Evolutionary conservation across 2,797 vertebrate genomes (phyloP).

Genomic region (Gymnopithys bicolor): DNA sequence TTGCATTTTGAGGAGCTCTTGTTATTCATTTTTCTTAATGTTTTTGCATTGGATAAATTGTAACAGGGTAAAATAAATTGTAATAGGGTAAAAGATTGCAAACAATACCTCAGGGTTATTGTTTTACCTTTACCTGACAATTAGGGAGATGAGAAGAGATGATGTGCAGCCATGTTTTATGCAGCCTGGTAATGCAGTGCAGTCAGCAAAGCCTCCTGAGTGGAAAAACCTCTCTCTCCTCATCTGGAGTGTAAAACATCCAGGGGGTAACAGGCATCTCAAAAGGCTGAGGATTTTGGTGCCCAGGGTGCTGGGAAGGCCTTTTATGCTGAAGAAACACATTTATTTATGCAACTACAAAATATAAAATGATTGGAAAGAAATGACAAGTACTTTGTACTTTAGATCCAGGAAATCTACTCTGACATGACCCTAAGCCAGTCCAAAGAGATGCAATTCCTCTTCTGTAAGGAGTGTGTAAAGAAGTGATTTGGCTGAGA

Average conservation of each 20-base stretch:
- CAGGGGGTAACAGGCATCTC: not conserved
- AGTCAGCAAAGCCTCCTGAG: not conserved
- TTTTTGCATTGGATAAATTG: not conserved
- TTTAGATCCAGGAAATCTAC: not conserved
- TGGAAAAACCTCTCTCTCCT: not conserved
- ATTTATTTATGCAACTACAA: conserved; percentile 6
- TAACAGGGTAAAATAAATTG: too few relatives aligned
- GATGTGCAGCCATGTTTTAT: not conserved
- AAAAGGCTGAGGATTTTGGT: not conserved
- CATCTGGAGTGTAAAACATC: not conserved
- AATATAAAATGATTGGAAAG: not conserved
- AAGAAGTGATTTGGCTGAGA: not conserved
- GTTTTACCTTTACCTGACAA: not conserved
- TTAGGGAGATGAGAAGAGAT: not conserved
- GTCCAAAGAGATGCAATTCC: not conserved
- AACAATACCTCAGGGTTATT: not conserved
- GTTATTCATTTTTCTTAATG: not conserved
- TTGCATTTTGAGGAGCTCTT: not conserved
- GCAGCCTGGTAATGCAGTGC: not conserved
- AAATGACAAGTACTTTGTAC: conserved; percentile 21
- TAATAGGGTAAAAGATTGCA: not conserved
- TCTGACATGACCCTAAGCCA: not conserved
- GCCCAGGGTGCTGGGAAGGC: not conserved
- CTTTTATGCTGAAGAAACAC: not conserved
- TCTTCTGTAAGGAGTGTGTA: not conserved